Percentiles rank a stretch among this genome's conserved stretches.
Conservation (phyloP, 2,888 invertebrate species). For the Synanthedon andrenaeformis region DNA sequence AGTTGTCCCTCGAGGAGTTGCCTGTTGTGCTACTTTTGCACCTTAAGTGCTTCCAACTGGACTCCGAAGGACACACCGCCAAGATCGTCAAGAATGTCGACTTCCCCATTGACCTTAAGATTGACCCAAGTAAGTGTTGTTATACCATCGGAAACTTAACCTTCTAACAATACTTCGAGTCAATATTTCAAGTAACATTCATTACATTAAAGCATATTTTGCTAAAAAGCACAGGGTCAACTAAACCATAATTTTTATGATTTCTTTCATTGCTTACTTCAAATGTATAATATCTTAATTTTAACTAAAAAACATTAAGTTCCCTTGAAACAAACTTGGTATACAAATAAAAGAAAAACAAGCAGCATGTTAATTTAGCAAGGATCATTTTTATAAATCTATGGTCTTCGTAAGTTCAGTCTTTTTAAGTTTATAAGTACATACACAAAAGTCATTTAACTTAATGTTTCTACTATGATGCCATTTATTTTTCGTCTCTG, state of each 20-base stretch:
- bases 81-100: conserved; percentile 93
- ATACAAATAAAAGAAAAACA: no score
- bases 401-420: no score
- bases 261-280: no score
- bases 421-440: no score
- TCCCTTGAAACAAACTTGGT: not conserved
- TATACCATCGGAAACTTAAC: conserved; percentile 1
- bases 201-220: not conserved
- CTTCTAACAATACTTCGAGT: no score
- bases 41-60: conserved; percentile 94
- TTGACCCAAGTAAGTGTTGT: conserved; percentile 84
- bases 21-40: conserved; percentile 92
- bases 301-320: no score
- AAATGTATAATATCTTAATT: no score
- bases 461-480: conserved; percentile 35
- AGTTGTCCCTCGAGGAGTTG: conserved; percentile 88
- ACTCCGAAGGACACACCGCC: conserved; percentile 87
- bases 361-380: no score
- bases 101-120: conserved; percentile 89
- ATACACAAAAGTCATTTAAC: no score
- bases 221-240: not conserved
- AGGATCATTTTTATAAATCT: no score
- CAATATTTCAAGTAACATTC: not conserved
- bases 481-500: conserved; percentile 63
- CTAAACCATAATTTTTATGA: no score